Evolutionary conservation across 2,888 invertebrate species (phyloP).

Genomic region (Strigamia transsilvanica): DNA sequence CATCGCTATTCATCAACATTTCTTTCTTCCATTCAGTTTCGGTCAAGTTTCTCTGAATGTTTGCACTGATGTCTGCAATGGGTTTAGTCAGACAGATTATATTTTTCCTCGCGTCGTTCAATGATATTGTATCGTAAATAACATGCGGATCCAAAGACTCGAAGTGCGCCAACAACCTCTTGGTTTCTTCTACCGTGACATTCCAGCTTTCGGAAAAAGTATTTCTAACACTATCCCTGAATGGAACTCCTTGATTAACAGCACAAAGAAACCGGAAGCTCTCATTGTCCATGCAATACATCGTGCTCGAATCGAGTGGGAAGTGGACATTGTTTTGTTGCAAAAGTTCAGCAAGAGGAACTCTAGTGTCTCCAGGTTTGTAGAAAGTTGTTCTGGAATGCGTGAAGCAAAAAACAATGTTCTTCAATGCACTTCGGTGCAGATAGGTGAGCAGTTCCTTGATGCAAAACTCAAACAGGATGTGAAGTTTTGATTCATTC

Average conservation of each 20-base stretch:
- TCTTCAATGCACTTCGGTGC: too few relatives aligned
- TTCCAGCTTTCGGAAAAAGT: neutral
- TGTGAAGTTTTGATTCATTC: constrained; percentile 56
- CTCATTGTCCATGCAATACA: too few relatives aligned
- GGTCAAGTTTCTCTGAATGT: neutral
- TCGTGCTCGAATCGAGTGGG: too few relatives aligned
- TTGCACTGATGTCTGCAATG: neutral
- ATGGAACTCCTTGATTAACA: too few relatives aligned
- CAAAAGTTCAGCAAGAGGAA: too few relatives aligned
- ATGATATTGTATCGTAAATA: neutral
- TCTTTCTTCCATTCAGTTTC: neutral
- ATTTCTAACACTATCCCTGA: too few relatives aligned
- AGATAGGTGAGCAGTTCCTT: constrained; percentile 1
- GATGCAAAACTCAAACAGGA: constrained; percentile 58
- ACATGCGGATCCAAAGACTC: neutral
- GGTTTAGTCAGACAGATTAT: neutral
- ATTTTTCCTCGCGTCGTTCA: neutral
- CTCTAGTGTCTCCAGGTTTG: too few relatives aligned
- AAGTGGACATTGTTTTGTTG: too few relatives aligned
- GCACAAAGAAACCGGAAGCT: too few relatives aligned
- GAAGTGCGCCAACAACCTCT: neutral
- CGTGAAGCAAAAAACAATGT: too few relatives aligned
- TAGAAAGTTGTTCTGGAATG: too few relatives aligned
- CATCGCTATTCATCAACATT: too few relatives aligned
- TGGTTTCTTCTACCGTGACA: neutral